phyloP scores from a whole-genome alignment of 2,113 vertebrate genomes.

The Morphnarchus princeps region DNA sequence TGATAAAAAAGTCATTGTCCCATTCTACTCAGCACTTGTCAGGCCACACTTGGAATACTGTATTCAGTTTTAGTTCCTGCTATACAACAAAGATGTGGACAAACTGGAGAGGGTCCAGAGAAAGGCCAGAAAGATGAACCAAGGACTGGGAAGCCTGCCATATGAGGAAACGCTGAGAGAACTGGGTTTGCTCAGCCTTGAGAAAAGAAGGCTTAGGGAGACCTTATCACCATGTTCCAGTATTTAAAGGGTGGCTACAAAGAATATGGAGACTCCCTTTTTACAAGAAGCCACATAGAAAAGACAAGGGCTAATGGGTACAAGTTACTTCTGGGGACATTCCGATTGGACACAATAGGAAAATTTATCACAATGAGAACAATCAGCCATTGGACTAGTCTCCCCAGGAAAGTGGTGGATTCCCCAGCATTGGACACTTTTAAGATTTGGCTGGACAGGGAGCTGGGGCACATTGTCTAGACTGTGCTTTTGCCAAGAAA shows the following conservation, averaged over 20 bases:
- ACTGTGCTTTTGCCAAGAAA: not conserved
- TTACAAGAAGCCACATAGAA: not conserved
- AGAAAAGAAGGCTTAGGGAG: not conserved
- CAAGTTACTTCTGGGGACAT: not conserved
- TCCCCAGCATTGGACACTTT: not conserved
- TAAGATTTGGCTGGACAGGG: not conserved
- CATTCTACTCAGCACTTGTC: not conserved
- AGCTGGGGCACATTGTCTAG: not conserved
- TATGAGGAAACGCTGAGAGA: not conserved
- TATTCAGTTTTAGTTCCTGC: not conserved
- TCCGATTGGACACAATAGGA: not conserved
- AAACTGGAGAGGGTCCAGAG: not conserved
- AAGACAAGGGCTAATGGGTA: not conserved
- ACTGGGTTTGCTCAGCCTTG: not conserved
- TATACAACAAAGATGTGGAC: not conserved
- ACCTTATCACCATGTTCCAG: not conserved
- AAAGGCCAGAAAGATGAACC: not conserved
- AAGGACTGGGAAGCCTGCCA: not conserved
- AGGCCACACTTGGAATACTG: not conserved
- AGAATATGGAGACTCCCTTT: not conserved
- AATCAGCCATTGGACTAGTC: not conserved
- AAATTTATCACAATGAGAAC: not conserved
- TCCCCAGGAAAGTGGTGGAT: not conserved
- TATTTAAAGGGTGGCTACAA: not conserved
- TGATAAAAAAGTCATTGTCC: not conserved